phyloP scores from a whole-genome alignment of 2,113 vertebrate genomes.

The Maccullochella peelii region DNA sequence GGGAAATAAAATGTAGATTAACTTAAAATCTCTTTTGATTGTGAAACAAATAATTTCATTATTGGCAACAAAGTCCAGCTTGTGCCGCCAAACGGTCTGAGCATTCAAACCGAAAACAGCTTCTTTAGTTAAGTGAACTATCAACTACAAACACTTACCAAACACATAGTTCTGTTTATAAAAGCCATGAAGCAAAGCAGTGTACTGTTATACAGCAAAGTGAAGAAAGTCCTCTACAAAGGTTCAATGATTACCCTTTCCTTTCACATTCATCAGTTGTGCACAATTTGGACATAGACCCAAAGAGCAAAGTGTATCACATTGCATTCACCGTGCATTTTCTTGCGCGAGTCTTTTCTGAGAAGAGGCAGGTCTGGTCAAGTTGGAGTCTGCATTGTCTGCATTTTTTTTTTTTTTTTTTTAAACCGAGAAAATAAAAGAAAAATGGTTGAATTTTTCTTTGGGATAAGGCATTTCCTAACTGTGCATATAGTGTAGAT shows the following conservation, averaged over 20 bases:
- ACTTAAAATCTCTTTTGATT: slow-evolving; percentile 89
- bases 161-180: slow-evolving; percentile 97
- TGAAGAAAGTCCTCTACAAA: slow-evolving; percentile 93
- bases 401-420: slow-evolving; percentile 24
- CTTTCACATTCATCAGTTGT: slow-evolving; percentile 93
- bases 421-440: slow-evolving; percentile 50
- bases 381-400: slow-evolving; percentile 47
- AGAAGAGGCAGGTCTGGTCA: slow-evolving; percentile 59
- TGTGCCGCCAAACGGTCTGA: slow-evolving; percentile 97
- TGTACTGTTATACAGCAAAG: slow-evolving; percentile 97
- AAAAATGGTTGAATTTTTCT: slow-evolving; percentile 69
- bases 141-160: slow-evolving; percentile 99
- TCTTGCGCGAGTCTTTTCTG: slow-evolving; percentile 85
- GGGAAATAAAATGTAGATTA: slow-evolving; percentile 94
- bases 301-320: slow-evolving; percentile 70
- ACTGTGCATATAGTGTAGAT: slow-evolving; percentile 77
- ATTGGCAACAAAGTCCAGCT: slow-evolving; percentile 99
- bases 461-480: slow-evolving; percentile 85
- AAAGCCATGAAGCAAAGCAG: slow-evolving; percentile 98
- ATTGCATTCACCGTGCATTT: slow-evolving; percentile 89
- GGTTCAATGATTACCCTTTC: slow-evolving; percentile 88
- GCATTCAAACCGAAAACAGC: slow-evolving; percentile 94
- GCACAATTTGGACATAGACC: slow-evolving; percentile 77
- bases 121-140: slow-evolving; percentile 91
- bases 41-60: slow-evolving; percentile 94